phyloP scores from a whole-genome alignment of 1,140 invertebrate species.

The Plectus sambesii region DNA sequence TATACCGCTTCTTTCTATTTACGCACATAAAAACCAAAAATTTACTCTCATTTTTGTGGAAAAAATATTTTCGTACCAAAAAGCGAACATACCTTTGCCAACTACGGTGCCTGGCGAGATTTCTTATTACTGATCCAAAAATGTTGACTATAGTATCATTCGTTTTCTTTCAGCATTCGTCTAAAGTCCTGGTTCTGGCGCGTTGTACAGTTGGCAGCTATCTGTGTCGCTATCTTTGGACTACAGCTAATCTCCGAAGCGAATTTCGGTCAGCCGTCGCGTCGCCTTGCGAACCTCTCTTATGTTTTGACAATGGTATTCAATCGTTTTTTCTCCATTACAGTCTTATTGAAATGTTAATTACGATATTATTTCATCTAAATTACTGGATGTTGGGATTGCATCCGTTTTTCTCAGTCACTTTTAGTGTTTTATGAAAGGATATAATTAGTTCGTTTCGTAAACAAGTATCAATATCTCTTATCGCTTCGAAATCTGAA shows the following conservation, averaged over 20 bases:
- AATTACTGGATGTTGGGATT: too few relatives aligned
- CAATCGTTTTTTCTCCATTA: not conserved
- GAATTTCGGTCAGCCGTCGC: constrained; percentile 6
- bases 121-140: too few relatives aligned
- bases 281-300: constrained; percentile 12
- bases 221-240: constrained; percentile 2
- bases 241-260: constrained; percentile 11
- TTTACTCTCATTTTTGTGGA: too few relatives aligned
- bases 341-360: not conserved
- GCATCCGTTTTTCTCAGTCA: too few relatives aligned
- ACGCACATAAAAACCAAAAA: too few relatives aligned
- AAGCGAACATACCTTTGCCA: too few relatives aligned
- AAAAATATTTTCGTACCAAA: too few relatives aligned
- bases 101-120: too few relatives aligned
- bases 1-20: too few relatives aligned
- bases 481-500: not conserved
- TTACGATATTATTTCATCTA: too few relatives aligned
- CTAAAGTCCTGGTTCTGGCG: constrained; percentile 15
- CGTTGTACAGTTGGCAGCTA: not conserved
- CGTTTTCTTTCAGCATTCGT: constrained; percentile 14
- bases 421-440: not conserved
- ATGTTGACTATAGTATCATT: too few relatives aligned
- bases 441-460: not conserved
- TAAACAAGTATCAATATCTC: not conserved
- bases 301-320: constrained; percentile 18